Conservation (phyloP, 2,888 invertebrate genomes). For the Coenonympha arcania region DNA sequence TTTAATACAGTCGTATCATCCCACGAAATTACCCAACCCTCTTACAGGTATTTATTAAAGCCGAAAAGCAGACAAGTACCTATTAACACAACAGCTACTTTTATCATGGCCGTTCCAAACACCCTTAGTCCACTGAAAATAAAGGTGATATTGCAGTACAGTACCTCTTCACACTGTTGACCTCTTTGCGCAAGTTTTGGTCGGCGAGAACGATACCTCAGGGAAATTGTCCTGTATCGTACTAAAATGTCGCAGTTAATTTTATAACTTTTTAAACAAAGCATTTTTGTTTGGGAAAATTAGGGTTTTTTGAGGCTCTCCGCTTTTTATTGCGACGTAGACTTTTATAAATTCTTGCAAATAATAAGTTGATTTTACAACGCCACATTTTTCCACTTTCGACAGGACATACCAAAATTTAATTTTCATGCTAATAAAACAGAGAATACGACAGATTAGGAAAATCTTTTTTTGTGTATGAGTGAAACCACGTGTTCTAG, state of each 20-base stretch:
- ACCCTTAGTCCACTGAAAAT: neutral
- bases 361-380: too few relatives aligned
- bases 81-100: neutral
- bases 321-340: neutral
- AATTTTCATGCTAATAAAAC: too few relatives aligned
- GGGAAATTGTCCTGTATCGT: conserved; percentile 14
- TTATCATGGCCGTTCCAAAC: neutral
- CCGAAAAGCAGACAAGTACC: conserved; percentile 4
- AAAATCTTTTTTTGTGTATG: too few relatives aligned
- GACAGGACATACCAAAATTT: too few relatives aligned
- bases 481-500: too few relatives aligned
- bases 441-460: too few relatives aligned
- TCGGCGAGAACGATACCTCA: conserved; percentile 11
- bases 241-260: conserved; percentile 15
- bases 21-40: neutral
- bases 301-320: neutral
- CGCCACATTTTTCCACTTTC: too few relatives aligned
- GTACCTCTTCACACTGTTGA: conserved; percentile 3
- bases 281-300: conserved; percentile 2
- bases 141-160: neutral
- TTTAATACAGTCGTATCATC: neutral
- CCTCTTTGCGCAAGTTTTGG: conserved; percentile 11
- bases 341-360: neutral
- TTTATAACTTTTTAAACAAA: conserved; percentile 9
- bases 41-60: neutral